A percentile compares a stretch with the other conserved stretches of the same genome.
phyloP scores from a whole-genome alignment of 1,140 invertebrate genomes.

The Drosophila pseudoananassae region DNA sequence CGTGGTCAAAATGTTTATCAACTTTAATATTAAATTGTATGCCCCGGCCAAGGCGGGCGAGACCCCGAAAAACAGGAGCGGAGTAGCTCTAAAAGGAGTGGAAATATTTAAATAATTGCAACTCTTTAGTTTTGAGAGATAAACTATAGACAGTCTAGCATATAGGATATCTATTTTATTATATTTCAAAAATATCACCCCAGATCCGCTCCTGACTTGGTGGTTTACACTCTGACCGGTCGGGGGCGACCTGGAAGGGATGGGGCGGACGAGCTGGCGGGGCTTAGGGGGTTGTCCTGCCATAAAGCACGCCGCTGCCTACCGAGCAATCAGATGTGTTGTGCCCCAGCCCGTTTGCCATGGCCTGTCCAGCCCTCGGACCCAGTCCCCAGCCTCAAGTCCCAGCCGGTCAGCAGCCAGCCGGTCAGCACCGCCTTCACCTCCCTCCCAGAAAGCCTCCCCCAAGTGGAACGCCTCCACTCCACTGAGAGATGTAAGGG shows the following conservation, averaged over 20 bases:
- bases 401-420: constrained; percentile 14
- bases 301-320: constrained; percentile 68
- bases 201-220: constrained; percentile 15
- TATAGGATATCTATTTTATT: not conserved
- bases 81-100: not conserved
- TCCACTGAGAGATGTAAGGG: not conserved
- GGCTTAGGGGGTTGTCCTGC: constrained; percentile 28
- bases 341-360: constrained; percentile 30
- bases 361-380: constrained; percentile 45
- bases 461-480: constrained; percentile 27
- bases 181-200: not conserved
- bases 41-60: constrained; percentile 50
- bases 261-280: constrained; percentile 15
- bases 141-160: too few species aligned
- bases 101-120: too few species aligned
- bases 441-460: constrained; percentile 32
- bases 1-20: constrained; percentile 83
- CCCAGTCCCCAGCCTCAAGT: constrained; percentile 15
- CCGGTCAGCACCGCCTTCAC: constrained; percentile 35
- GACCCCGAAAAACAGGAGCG: constrained; percentile 31
- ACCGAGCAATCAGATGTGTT: constrained; percentile 73
- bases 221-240: constrained; percentile 61
- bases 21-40: constrained; percentile 84
- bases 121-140: too few species aligned
- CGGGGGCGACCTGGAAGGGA: constrained; percentile 32